Conservation (phyloP, 2,113 vertebrate species). For the Aspiorhynchus laticeps region DNA sequence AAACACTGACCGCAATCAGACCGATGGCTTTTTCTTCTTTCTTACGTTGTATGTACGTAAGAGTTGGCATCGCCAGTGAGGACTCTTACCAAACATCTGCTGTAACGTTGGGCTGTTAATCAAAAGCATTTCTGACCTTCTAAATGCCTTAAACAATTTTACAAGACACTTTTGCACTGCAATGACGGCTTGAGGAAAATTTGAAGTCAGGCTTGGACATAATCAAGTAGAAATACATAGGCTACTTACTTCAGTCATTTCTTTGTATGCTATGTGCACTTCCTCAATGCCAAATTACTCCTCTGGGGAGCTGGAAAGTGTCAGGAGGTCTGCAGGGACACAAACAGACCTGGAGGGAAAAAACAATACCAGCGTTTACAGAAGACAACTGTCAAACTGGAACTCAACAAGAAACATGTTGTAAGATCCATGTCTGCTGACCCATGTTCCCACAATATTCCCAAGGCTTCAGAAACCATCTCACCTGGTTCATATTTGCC, state of each 20-base stretch:
- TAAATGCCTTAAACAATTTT: background rate
- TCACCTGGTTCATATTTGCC: background rate
- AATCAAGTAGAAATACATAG: background rate
- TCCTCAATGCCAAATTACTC: slow-evolving; percentile 64
- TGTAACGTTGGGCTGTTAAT: background rate
- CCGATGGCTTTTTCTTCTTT: background rate
- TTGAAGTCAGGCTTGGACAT: background rate
- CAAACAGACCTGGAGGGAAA: slow-evolving; percentile 51
- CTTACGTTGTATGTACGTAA: background rate
- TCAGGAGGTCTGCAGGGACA: background rate
- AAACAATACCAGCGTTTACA: background rate
- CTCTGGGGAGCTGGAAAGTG: slow-evolving; percentile 57
- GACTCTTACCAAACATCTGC: slow-evolving; percentile 12
- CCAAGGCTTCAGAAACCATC: background rate
- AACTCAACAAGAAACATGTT: background rate
- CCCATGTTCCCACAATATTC: background rate
- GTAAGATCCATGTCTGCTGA: background rate
- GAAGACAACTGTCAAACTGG: background rate
- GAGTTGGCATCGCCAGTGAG: background rate
- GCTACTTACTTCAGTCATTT: slow-evolving; percentile 76
- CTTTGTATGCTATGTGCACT: slow-evolving; percentile 61
- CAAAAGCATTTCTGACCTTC: slow-evolving; percentile 1
- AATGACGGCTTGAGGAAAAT: background rate
- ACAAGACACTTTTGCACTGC: background rate
- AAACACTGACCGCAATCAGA: background rate